Evolutionary conservation across 2,797 vertebrate genomes (phyloP).

Genomic region (Eulemur rubriventer): DNA sequence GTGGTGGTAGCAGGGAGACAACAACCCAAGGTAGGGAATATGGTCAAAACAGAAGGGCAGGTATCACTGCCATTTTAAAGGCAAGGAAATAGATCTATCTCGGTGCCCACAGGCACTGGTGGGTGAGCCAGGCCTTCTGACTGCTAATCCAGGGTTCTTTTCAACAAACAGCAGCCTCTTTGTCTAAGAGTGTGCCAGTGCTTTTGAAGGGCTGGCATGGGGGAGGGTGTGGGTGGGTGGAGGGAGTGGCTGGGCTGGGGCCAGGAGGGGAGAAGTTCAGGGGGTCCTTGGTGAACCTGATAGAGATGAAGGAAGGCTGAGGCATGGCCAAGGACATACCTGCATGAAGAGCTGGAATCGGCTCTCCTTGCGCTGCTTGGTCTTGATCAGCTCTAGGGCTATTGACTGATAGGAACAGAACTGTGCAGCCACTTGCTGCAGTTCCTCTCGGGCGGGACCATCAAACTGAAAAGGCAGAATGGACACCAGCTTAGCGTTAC

Average conservation of each 20-base stretch:
- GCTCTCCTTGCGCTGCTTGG: conserved; percentile 94
- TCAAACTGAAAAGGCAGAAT: conserved; percentile 88
- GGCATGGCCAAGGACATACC: conserved; percentile 78
- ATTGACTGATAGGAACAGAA: conserved; percentile 93
- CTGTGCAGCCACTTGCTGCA: conserved; percentile 91
- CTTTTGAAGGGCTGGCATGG: neutral
- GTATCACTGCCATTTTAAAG: neutral
- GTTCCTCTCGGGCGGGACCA: conserved; percentile 90
- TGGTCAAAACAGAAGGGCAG: neutral
- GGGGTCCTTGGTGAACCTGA: neutral
- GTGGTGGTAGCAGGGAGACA: neutral
- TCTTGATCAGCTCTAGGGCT: conserved; percentile 94
- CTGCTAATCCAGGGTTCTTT: neutral
- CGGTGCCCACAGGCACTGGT: neutral
- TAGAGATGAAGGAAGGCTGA: neutral
- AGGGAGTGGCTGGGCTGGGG: neutral
- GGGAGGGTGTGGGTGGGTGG: neutral
- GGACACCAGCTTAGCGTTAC: accelerated
- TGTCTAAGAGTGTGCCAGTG: neutral
- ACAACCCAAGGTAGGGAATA: neutral
- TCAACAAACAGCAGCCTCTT: neutral
- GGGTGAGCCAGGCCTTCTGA: neutral
- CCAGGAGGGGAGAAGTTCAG: neutral
- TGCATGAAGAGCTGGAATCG: conserved; percentile 94
- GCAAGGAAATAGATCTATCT: neutral